Conservation (phyloP, 1,140 invertebrate species). For the Diorhabda sublineata region DNA sequence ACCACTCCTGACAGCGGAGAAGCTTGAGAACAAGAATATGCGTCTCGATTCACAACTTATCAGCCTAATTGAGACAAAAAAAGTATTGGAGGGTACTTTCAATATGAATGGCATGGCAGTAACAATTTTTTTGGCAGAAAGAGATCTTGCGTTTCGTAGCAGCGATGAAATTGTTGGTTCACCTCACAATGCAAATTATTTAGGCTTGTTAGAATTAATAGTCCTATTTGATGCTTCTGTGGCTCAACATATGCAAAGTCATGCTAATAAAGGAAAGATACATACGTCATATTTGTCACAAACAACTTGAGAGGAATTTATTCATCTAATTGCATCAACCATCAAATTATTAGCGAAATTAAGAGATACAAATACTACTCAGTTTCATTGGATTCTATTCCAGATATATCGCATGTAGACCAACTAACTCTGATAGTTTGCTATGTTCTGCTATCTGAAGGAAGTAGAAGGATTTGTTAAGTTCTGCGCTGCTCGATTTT, state of each 20-base stretch:
- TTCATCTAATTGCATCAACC: slow-evolving; percentile 4
- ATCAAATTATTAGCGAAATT: slow-evolving; percentile 12
- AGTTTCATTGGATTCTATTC: not conserved
- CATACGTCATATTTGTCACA: slow-evolving; percentile 14
- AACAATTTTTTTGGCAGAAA: slow-evolving; percentile 19
- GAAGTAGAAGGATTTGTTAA: no score
- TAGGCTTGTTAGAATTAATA: slow-evolving; percentile 33
- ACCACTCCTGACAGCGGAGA: not conserved
- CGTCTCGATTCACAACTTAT: slow-evolving; percentile 13
- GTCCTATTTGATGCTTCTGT: slow-evolving; percentile 15
- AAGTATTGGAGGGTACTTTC: slow-evolving; percentile 7
- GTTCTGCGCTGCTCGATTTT: no score
- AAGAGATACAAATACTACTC: slow-evolving; percentile 9
- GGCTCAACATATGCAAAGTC: slow-evolving; percentile 15
- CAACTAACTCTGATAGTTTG: slow-evolving; percentile 40
- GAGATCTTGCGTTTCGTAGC: slow-evolving; percentile 35
- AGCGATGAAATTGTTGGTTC: slow-evolving; percentile 34
- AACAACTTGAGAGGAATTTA: slow-evolving; percentile 18
- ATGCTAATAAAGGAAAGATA: slow-evolving; percentile 14
- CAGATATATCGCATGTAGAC: slow-evolving; percentile 44
- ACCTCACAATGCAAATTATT: slow-evolving; percentile 37
- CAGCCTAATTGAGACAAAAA: slow-evolving; percentile 1
- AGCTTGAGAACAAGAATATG: slow-evolving; percentile 16
- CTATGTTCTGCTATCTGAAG: not conserved
- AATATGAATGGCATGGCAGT: slow-evolving; percentile 6